phyloP scores from a whole-genome alignment of 35 echinoderm and acorn worm species.

The Hemicentrotus pulcherrimus region DNA sequence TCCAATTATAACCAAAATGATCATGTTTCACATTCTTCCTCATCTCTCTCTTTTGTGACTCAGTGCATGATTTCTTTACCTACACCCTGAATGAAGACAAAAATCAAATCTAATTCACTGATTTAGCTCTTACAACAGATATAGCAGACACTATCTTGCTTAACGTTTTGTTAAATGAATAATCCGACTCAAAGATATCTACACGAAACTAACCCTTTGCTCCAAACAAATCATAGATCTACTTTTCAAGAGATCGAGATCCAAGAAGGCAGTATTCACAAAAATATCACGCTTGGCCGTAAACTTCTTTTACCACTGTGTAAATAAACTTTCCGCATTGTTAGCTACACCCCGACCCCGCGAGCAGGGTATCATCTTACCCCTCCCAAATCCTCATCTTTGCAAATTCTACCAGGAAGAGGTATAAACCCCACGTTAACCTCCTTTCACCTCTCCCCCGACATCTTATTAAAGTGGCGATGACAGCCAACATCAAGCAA shows the following conservation, averaged over 20 bases:
- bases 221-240: neutral
- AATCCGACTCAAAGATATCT: neutral
- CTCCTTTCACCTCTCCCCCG: neutral
- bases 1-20: neutral
- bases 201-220: neutral
- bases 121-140: neutral
- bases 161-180: neutral
- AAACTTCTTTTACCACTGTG: constrained; percentile 1
- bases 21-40: neutral
- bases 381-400: constrained; percentile 1
- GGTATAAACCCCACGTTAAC: neutral
- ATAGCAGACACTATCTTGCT: neutral
- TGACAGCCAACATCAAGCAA: constrained; percentile 2
- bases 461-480: neutral
- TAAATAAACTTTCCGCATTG: constrained; percentile 6
- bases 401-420: neutral
- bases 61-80: neutral
- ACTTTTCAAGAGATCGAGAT: neutral
- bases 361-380: neutral
- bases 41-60: neutral
- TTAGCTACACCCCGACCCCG: neutral
- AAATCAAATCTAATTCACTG: no score
- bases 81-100: no score
- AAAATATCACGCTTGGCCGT: neutral
- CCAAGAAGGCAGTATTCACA: neutral